Conservation (phyloP, 2,888 invertebrate genomes). For the Nephrotoma appendiculata region DNA sequence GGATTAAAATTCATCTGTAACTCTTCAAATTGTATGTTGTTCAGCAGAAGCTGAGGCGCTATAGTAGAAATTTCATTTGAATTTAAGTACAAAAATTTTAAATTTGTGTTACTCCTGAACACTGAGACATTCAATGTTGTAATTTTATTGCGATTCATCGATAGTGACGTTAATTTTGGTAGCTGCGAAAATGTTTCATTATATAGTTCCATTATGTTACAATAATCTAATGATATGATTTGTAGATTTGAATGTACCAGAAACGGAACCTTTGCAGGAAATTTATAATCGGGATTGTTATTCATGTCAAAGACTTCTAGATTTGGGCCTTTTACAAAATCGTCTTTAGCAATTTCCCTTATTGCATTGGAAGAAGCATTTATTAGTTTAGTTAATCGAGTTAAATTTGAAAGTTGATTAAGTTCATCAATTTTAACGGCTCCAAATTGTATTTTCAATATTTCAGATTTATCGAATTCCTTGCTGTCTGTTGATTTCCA, state of each 20-base stretch:
- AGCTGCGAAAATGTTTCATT: neutral
- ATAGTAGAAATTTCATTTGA: neutral
- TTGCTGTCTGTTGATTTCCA: too few relatives aligned
- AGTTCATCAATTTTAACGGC: too few relatives aligned
- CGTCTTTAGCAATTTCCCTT: neutral
- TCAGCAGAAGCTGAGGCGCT: neutral
- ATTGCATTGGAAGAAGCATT: neutral
- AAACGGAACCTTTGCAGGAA: neutral
- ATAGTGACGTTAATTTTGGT: neutral
- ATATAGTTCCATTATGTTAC: neutral
- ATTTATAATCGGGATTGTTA: neutral
- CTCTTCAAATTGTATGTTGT: neutral
- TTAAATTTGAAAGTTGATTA: too few relatives aligned
- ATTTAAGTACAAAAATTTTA: neutral
- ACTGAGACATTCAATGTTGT: neutral
- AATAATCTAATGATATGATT: neutral
- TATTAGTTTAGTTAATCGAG: neutral
- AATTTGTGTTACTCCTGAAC: neutral
- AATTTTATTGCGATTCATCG: neutral
- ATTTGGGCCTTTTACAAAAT: neutral
- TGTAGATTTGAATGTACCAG: neutral
- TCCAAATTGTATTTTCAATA: too few relatives aligned
- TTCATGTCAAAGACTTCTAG: neutral
- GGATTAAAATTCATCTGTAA: neutral
- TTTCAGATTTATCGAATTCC: too few relatives aligned